A percentile compares a stretch with the other conserved stretches of the same genome.
Conservation (phyloP, 2,113 vertebrate species). For the Nycticebus coucang region DNA sequence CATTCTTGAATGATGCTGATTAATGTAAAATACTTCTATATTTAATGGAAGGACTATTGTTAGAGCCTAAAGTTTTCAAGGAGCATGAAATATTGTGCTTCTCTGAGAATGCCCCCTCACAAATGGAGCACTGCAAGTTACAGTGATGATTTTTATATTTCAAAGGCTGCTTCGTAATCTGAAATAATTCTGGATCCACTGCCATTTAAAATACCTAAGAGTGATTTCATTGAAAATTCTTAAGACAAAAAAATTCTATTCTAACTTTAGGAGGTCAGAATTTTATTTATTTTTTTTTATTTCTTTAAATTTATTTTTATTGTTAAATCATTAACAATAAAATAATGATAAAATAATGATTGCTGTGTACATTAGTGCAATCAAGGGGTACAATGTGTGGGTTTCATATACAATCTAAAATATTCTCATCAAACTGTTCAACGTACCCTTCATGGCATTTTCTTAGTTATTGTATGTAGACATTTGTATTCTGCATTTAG, state of each 20-base stretch:
- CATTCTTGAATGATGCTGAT: not conserved
- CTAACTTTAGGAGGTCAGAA: constrained; percentile 4
- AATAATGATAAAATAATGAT: too few species aligned
- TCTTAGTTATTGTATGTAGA: too few species aligned
- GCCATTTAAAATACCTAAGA: not conserved
- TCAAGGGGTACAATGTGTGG: too few species aligned
- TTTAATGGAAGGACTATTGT: constrained; percentile 17
- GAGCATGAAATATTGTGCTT: constrained; percentile 45
- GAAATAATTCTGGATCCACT: constrained; percentile 31
- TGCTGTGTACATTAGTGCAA: too few species aligned
- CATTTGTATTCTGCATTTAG: too few species aligned
- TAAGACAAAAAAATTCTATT: not conserved
- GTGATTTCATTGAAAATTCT: not conserved
- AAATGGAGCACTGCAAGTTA: constrained; percentile 10
- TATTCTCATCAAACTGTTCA: too few species aligned
- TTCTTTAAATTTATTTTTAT: too few species aligned
- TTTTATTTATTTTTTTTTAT: too few species aligned
- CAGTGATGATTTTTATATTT: constrained; percentile 20
- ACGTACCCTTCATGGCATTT: too few species aligned
- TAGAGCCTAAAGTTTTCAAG: constrained; percentile 22
- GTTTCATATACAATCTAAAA: too few species aligned
- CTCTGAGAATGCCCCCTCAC: not conserved
- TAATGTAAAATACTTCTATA: constrained; percentile 12
- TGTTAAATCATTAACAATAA: too few species aligned
- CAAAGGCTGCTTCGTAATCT: not conserved